Evolutionary conservation across 1,140 invertebrate species (phyloP).

Genomic region (Saccostrea glomerata): DNA sequence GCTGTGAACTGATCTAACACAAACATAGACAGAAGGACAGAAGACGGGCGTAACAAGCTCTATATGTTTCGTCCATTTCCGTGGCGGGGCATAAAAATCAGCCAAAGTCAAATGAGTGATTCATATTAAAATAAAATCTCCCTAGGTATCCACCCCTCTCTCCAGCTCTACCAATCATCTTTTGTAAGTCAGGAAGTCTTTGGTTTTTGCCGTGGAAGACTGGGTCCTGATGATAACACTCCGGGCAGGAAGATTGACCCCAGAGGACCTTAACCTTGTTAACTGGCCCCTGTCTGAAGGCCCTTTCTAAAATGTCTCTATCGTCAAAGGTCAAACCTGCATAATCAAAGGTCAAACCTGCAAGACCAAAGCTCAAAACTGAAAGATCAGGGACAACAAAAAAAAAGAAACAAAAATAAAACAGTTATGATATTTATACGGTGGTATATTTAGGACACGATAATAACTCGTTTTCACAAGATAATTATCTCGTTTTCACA

Average conservation of each 20-base stretch:
- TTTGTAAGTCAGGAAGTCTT: constrained; percentile 93
- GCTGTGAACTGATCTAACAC: no score
- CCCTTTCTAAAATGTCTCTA: constrained; percentile 95
- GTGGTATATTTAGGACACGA: no score
- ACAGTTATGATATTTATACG: no score
- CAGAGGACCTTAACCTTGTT: constrained; percentile 95
- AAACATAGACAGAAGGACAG: no score
- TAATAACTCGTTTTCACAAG: no score
- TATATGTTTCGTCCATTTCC: no score
- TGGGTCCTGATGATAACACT: constrained; percentile 95
- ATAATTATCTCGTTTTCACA: no score
- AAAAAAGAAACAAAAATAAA: no score
- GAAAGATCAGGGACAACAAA: background rate
- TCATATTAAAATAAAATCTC: constrained; percentile 55
- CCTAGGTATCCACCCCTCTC: constrained; percentile 89
- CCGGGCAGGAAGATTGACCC: constrained; percentile 97
- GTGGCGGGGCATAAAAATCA: no score
- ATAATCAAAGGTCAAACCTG: no score
- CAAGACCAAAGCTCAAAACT: constrained; percentile 76
- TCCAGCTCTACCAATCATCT: constrained; percentile 98
- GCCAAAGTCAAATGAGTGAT: background rate
- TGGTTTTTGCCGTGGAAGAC: constrained; percentile 84
- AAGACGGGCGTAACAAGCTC: no score
- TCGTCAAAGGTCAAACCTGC: constrained; percentile 88
- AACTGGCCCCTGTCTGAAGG: constrained; percentile 87